Base-by-base conservation (phyloP, 2,888 invertebrate species). In the Sipha maydis region DNA sequence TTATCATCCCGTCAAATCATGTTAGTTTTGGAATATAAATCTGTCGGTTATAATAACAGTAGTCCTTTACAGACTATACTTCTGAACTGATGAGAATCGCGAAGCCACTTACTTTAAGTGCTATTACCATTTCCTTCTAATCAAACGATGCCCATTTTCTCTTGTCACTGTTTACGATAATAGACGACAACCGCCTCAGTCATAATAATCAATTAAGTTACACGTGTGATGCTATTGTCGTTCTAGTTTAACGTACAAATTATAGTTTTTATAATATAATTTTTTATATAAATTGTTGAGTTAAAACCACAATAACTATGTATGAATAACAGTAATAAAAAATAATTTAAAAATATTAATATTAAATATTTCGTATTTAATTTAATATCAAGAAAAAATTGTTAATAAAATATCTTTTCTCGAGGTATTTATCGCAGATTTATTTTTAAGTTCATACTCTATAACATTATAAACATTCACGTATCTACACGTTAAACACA, bases 1-100 rank as follows among this genome's bases (percentile, higher is more conserved):
- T 48, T 41, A 41, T 71, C 69, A 41, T 41, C 69, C 48, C 25
- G 28, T 69, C 28, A 28, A 41, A 67, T 71, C 38, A 41, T 69
- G 48, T 28, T 71, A 21, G 71, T 83, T 69, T n/a, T n/a, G n/a
- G 41, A 83, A 41, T 71, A 69, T n/a, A 83, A 83, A 83, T 83
- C 69, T 83, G 69, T 71, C 82, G 82, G 71, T 83, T 71, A 83
- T 83, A 83, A 83, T 71, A 83, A 41, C 71, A 41, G 71, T 83
- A 48, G 71, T 71, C 41, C 19, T 48, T 28, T 41, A 83, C 48
- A 28, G 28, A n/a, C 71, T 69, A n/a, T 48, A 25, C 19, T 11
- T n/a, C 41, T 83, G 41, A 69, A 71, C 67, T 78, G 77, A 54
- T 54, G 77, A 78, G 77, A 79, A 79, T 34, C 79, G 34, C 34